Evolutionary conservation across 2,888 invertebrate genomes (phyloP).

Genomic region (Panorpa germanica): DNA sequence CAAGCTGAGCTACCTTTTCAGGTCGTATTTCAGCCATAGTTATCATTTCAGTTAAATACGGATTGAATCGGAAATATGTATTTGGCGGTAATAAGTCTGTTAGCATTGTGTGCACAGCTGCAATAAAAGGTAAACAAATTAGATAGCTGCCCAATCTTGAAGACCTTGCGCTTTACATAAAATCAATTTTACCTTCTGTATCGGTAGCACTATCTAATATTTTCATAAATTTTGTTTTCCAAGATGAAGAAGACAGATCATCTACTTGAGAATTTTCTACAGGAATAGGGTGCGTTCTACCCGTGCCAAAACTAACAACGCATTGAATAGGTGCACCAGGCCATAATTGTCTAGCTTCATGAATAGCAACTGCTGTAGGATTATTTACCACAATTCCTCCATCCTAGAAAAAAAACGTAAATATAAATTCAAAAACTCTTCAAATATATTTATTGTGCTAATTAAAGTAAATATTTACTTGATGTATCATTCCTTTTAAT

Average conservation of each 20-base stretch:
- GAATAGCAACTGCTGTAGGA: constrained; percentile 72
- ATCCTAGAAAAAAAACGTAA: constrained; percentile 29
- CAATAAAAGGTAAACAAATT: constrained; percentile 12
- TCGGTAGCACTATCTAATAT: constrained; percentile 74
- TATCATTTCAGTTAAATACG: constrained; percentile 62
- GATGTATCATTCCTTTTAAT: constrained; percentile 46
- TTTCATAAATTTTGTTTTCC: constrained; percentile 63
- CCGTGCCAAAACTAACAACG: constrained; percentile 71
- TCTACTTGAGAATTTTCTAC: constrained; percentile 16
- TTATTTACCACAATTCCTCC: constrained; percentile 77
- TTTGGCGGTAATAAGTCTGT: constrained; percentile 54
- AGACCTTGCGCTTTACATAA: background rate
- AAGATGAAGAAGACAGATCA: constrained; percentile 28
- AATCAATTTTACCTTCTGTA: constrained; percentile 44
- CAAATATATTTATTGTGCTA: background rate
- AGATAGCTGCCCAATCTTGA: background rate
- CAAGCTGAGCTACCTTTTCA: constrained; percentile 46
- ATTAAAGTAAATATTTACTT: constrained; percentile 23
- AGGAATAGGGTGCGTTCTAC: constrained; percentile 29
- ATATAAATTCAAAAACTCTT: constrained; percentile 6
- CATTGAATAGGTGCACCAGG: constrained; percentile 54
- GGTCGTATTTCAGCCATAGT: constrained; percentile 64
- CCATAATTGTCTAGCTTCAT: constrained; percentile 72
- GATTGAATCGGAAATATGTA: constrained; percentile 73
- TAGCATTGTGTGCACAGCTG: constrained; percentile 59